Percentiles rank a stretch among this genome's conserved stretches.
These are phyloP conservation scores for Leptinotarsa rubiginosa DNA, from an alignment of 2,888 invertebrate genomes.

Conservation along the genomic window DNA sequence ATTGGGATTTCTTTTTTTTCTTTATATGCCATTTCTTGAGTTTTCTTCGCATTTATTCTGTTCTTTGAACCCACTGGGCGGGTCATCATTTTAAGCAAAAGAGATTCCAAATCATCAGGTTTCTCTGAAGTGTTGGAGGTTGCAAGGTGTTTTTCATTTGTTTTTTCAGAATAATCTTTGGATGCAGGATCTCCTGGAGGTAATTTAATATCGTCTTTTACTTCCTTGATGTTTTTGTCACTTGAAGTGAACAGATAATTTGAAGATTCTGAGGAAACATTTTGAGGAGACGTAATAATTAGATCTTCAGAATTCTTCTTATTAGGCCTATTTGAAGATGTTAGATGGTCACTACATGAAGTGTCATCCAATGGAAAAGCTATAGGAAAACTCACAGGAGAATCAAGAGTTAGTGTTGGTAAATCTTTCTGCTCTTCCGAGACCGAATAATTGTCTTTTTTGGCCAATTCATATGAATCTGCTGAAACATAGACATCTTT, in stretches of 20 bases:
- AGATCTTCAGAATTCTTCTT: too few relatives aligned
- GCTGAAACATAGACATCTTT: neutral
- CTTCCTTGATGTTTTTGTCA: neutral
- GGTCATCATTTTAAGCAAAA: neutral
- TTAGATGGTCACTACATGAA: neutral
- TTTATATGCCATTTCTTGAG: neutral
- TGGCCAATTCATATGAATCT: neutral
- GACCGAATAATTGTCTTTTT: neutral
- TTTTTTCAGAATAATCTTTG: slow-evolving; percentile 7
- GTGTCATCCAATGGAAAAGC: neutral
- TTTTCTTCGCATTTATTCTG: neutral
- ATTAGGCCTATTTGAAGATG: neutral
- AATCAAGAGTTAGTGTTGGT: neutral
- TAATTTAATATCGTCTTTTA: neutral
- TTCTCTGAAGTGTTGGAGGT: neutral
- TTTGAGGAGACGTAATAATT: too few relatives aligned
- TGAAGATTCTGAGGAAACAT: neutral
- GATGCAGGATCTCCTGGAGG: neutral
- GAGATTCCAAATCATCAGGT: slow-evolving; percentile 21
- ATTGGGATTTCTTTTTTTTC: neutral
- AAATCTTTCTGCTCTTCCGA: neutral
- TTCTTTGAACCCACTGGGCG: neutral
- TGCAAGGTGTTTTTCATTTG: slow-evolving; percentile 2
- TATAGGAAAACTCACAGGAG: neutral
- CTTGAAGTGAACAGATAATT: neutral